Evolutionary conservation across 2,113 vertebrate genomes (phyloP), one percentile per base, ranked within the genome.

Genomic region (Calidris pygmaea): DNA sequence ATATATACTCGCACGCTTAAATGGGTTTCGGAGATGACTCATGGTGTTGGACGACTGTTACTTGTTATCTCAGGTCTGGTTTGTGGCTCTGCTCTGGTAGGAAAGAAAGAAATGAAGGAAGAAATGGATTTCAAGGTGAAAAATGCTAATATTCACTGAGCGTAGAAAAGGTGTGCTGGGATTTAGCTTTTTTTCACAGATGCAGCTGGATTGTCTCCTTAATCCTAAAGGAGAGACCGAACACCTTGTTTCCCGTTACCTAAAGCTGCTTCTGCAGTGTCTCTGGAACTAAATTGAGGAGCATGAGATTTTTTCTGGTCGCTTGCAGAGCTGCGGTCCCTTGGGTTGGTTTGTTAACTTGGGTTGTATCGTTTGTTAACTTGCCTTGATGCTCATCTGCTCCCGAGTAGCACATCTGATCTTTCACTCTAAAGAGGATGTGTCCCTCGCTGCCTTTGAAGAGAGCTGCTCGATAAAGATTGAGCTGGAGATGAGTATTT

Each of bases 1-100:
- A 4, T 11, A 9, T 45, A 10, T 6, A 4, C 20, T 27, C 8
- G 7, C 17, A 23, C 26, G 0, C 39, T 30, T 4, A 1, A 16
- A 20, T 12, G 26, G 14, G 5, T 66, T 62, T 27, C 32, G 35
- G 87, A 80, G 86, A 14, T 48, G 83, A 70, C 43, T 79, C 30
- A 3, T 18, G 65, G 37, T 52, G 62, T 37, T 37, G 45, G 43
- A 1, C 17, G 62, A 17, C 79, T 55, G 41, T 27, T 56, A 81
- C 59, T 47, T 76, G 48, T 66, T 50, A 43, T 7, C 53, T 53
- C 48, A 5, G 1, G 26, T 41, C 87, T 78, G 41, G 35, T 62
- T 30, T 18, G 17, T 63, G 32, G 29, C 35, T 78, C 35, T 79
- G 29, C 35, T 78, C 35, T 79, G n/a, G 13, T 43, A 37, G 53